Base-by-base conservation (phyloP, 2,888 invertebrate species). In the Lobophora halterata region DNA sequence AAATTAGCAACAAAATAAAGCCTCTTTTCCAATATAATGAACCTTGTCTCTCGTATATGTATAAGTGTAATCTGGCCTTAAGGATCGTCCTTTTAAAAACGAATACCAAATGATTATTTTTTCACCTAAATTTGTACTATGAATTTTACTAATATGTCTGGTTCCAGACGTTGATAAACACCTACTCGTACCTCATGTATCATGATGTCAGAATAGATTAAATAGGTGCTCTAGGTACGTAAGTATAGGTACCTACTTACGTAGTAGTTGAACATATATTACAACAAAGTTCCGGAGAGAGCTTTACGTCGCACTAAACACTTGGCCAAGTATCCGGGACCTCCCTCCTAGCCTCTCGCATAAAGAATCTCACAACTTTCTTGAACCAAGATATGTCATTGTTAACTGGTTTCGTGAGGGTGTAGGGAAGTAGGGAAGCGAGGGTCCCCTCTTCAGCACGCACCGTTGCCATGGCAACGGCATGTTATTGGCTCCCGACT, bases 401-500 rank as follows among this genome's bases (percentile, higher is more conserved):
- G 49, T 66, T 59, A 62, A 62, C 65, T 83, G 85, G 83, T 76
- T 71, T 60, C 55, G 57, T 57, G 63, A 71, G 69, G 72, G 70
- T 70, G 55, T 59, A 71, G 76, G 74, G 68, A 64, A 68, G 55
- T 59, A 71, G 76, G 74, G 68, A 64, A 68, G 71, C 58, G 32
- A 42, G 46, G 48, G 67, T 65, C 71, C 82, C 80, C 74, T 76
- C 70, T 65, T 54, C 59, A 61, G 61, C 61, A 61, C 62, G 69
- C 60, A 60, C 58, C 40, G 85, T 86, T 72, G 65, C 65, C 71
- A 85, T 82, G 72, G 55, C 67, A 67, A 87, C 86, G 52, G 72
- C 71, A 67, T 83, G 76, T 73, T 85, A 77, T 80, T 80, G 78
- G 77, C 81, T 79, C 85, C 82, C 80, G 70, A 69, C 75, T 65